A percentile compares a stretch with the other conserved stretches of the same genome.
These are phyloP conservation scores for Pelodiscus sinensis DNA, from an alignment of 2,113 vertebrate genomes.

Conservation along the genomic window DNA sequence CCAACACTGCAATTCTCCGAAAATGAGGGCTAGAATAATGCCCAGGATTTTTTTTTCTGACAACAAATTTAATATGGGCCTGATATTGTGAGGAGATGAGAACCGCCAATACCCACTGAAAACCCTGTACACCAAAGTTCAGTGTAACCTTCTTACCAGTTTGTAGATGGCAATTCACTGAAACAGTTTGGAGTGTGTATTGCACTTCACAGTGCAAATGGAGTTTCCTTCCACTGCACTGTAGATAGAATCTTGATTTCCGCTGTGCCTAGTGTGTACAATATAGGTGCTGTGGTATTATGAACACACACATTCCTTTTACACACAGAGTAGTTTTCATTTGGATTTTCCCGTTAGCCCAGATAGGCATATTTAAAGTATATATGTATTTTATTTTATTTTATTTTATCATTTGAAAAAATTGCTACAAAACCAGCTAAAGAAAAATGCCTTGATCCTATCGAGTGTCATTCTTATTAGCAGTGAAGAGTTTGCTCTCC, in stretches of 20 bases:
- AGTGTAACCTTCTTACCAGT: neutral
- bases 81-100: neutral
- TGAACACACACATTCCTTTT: neutral
- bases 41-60: neutral
- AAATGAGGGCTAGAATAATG: neutral
- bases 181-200: neutral
- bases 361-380: neutral
- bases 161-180: accelerated
- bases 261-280: neutral
- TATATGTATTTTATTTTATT: neutral
- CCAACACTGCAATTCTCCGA: neutral
- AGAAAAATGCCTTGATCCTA: constrained; percentile 2
- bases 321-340: accelerated
- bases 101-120: accelerated
- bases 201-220: neutral
- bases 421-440: neutral
- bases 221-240: neutral
- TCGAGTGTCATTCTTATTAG: constrained; percentile 51
- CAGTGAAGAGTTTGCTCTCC: constrained; percentile 37
- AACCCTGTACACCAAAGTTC: neutral
- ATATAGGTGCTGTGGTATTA: neutral
- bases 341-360: neutral
- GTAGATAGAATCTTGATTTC: neutral
- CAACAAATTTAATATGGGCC: neutral
- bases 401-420: neutral